A percentile compares a stretch with the other conserved stretches of the same genome.
Evolutionary conservation across 2,888 invertebrate species (phyloP).

Genomic region (Miltochrista miniata): DNA sequence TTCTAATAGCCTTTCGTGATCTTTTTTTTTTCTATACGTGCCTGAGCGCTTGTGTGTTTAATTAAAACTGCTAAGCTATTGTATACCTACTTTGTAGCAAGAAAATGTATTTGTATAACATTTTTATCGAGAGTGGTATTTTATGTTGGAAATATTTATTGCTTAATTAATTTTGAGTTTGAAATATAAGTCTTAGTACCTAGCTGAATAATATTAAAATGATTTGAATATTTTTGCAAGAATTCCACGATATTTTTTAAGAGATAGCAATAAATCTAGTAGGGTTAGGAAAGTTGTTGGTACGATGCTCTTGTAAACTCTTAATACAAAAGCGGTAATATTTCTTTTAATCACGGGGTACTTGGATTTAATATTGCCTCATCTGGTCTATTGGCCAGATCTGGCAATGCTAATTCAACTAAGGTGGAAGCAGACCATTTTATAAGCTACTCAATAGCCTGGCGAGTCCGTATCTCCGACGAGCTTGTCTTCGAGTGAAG

Average conservation of each 20-base stretch:
- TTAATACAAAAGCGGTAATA: too few relatives aligned
- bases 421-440: too few relatives aligned
- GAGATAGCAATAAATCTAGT: too few relatives aligned
- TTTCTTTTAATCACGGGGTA: too few relatives aligned
- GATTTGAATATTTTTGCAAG: neutral
- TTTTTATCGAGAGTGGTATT: conserved; percentile 12
- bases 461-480: too few relatives aligned
- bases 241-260: neutral
- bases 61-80: conserved; percentile 30
- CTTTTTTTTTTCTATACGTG: conserved; percentile 29
- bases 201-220: conserved; percentile 1
- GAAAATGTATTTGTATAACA: conserved; percentile 24
- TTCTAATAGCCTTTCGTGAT: conserved; percentile 33
- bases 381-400: too few relatives aligned
- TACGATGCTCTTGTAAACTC: too few relatives aligned
- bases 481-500: too few relatives aligned
- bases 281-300: too few relatives aligned
- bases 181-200: neutral
- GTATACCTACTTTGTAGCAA: conserved; percentile 2
- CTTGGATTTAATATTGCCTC: too few relatives aligned
- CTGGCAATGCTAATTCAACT: too few relatives aligned
- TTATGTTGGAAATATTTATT: conserved; percentile 10
- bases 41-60: conserved; percentile 26
- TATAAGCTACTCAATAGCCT: too few relatives aligned
- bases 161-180: conserved; percentile 4